phyloP scores from a whole-genome alignment of 1,140 invertebrate species.

The Rhagoletis pomonella region DNA sequence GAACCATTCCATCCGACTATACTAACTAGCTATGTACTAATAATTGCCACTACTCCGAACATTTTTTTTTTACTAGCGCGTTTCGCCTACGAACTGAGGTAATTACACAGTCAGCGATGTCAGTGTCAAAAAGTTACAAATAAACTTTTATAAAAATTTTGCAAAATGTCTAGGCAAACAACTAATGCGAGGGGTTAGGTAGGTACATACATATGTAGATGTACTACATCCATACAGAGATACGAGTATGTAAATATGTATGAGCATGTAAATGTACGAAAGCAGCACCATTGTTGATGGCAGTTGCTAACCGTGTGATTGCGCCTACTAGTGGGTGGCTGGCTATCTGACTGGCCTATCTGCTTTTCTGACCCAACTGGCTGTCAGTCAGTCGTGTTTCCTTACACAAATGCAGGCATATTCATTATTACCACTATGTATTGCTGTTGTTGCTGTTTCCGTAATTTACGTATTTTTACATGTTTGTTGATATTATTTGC shows the following conservation, averaged over 20 bases:
- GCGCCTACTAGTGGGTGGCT: background rate
- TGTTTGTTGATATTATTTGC: background rate
- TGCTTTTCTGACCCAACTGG: too few species aligned
- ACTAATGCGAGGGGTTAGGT: too few species aligned
- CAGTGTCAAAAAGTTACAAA: conserved; percentile 22
- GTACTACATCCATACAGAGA: background rate
- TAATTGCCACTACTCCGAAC: background rate
- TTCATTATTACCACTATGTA: background rate
- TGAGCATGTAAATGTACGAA: too few species aligned
- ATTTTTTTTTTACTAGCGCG: too few species aligned
- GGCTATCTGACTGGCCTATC: background rate
- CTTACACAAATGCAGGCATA: conserved; percentile 9
- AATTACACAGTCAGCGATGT: conserved; percentile 5
- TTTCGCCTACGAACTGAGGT: background rate
- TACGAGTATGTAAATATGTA: background rate
- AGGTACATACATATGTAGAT: too few species aligned
- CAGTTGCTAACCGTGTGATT: background rate
- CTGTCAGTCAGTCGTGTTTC: background rate
- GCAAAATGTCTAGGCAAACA: background rate
- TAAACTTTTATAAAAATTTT: conserved; percentile 9
- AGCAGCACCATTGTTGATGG: background rate
- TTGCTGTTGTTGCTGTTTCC: background rate
- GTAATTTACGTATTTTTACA: background rate
- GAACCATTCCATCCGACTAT: too few species aligned
- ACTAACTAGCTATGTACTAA: too few species aligned